These are phyloP conservation scores for Prosopocoilus inquinatus DNA, from an alignment of 2,888 invertebrate species.

Conservation along the genomic window DNA sequence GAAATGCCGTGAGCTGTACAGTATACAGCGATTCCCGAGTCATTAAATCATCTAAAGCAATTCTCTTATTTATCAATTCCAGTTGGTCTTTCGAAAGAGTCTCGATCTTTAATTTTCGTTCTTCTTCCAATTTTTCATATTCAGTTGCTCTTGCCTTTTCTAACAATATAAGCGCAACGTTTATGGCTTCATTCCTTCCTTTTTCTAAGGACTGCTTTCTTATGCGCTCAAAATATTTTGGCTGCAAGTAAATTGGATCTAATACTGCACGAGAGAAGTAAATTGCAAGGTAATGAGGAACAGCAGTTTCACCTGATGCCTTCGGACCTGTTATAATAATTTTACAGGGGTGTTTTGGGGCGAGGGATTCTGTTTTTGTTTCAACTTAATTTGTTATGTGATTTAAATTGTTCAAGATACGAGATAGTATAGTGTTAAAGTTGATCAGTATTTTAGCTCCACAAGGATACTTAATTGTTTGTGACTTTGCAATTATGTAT, in stretches of 20 bases:
- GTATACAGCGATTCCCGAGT: too few relatives aligned
- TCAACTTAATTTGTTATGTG: too few relatives aligned
- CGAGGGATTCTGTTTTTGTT: too few relatives aligned
- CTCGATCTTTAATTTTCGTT: constrained; percentile 44
- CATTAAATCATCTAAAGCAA: constrained; percentile 1
- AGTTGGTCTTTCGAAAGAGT: constrained; percentile 44
- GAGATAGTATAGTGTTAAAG: too few relatives aligned
- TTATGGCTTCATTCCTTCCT: constrained; percentile 28
- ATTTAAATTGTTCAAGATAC: too few relatives aligned
- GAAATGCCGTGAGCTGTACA: constrained; percentile 2
- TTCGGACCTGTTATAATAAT: constrained; percentile 61
- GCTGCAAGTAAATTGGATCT: constrained; percentile 41
- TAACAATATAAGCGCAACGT: constrained; percentile 28
- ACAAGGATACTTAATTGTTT: too few relatives aligned
- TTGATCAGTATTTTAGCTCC: too few relatives aligned
- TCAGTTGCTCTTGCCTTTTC: constrained; percentile 33
- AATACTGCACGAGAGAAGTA: constrained; percentile 54
- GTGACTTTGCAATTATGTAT: too few relatives aligned
- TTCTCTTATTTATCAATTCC: constrained; percentile 7
- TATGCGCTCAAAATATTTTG: constrained; percentile 28
- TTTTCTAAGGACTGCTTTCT: constrained; percentile 31
- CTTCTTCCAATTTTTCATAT: constrained; percentile 50
- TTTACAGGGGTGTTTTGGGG: constrained; percentile 60
- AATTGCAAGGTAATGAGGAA: constrained; percentile 57
- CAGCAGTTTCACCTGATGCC: constrained; percentile 60